Percentiles rank a stretch among this genome's conserved stretches.
These are phyloP conservation scores for Apamea epomidion DNA, from an alignment of 2,888 invertebrate species.

Conservation along the genomic window DNA sequence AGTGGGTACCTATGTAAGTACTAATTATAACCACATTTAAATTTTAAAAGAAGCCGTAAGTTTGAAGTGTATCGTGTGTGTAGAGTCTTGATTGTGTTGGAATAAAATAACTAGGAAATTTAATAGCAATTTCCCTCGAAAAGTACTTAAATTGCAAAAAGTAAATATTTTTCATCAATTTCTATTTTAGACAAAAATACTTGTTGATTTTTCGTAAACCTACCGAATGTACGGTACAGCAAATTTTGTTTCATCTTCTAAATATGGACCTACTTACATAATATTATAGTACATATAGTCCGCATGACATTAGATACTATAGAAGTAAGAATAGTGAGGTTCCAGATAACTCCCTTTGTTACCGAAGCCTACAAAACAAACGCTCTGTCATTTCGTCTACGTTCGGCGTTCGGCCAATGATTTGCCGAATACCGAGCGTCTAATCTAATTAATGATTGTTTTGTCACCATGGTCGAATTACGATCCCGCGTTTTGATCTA, in stretches of 20 bases:
- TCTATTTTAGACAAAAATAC: neutral
- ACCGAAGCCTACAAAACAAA: conserved; percentile 72
- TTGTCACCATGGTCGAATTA: conserved; percentile 80
- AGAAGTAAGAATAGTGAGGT: conserved; percentile 45
- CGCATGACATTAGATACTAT: conserved; percentile 23
- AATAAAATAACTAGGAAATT: neutral
- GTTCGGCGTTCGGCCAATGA: conserved; percentile 77
- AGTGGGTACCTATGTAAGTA: neutral
- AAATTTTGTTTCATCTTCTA: neutral
- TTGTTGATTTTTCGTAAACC: neutral
- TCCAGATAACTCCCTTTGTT: conserved; percentile 62
- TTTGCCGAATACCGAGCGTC: conserved; percentile 78
- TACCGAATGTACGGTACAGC: neutral
- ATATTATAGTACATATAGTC: conserved; percentile 4
- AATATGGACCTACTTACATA: neutral
- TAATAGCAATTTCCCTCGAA: too few species aligned
- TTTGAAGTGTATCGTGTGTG: neutral
- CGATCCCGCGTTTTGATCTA: conserved; percentile 73
- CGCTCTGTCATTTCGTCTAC: conserved; percentile 75
- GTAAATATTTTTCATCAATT: neutral
- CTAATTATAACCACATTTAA: conserved; percentile 12
- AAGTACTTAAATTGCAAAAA: neutral
- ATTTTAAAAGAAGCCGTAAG: neutral
- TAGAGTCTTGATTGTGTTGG: neutral
- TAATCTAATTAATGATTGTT: conserved; percentile 85